These are phyloP conservation scores for Azemiops feae DNA, from an alignment of 2,113 vertebrate species.

Conservation along the genomic window DNA sequence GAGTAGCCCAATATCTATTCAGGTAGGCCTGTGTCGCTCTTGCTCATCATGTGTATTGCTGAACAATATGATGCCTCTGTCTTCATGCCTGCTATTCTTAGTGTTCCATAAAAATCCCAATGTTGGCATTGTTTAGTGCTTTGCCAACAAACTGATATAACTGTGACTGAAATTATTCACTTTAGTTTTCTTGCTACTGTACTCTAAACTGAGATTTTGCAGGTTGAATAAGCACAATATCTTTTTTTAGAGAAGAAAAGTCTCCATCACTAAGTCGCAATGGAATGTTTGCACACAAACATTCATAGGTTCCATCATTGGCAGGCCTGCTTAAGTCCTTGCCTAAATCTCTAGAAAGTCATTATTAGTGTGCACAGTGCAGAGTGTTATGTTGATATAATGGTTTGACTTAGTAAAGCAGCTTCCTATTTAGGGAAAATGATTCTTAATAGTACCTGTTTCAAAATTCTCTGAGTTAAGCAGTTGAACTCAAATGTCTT, in stretches of 20 bases:
- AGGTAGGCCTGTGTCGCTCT: neutral
- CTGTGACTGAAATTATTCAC: neutral
- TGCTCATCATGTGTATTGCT: neutral
- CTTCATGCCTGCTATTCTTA: neutral
- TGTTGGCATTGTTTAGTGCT: neutral
- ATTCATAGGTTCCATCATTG: neutral
- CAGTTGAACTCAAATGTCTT: neutral
- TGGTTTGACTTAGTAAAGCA: neutral
- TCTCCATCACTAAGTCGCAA: neutral
- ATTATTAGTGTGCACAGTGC: neutral
- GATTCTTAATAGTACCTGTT: neutral
- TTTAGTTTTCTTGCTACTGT: neutral
- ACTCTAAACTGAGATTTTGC: neutral
- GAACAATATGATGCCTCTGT: neutral
- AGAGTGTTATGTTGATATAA: neutral
- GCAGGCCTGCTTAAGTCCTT: neutral
- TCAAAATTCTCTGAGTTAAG: neutral
- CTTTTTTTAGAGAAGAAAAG: neutral
- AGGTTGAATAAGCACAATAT: neutral
- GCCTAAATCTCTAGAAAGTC: neutral
- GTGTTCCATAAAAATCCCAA: neutral
- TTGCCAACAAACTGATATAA: neutral
- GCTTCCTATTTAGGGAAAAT: neutral
- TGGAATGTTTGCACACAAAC: neutral
- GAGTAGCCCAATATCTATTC: neutral